Base-by-base conservation (phyloP, 1,140 invertebrate genomes). In the Lordiphosa mommai region DNA sequence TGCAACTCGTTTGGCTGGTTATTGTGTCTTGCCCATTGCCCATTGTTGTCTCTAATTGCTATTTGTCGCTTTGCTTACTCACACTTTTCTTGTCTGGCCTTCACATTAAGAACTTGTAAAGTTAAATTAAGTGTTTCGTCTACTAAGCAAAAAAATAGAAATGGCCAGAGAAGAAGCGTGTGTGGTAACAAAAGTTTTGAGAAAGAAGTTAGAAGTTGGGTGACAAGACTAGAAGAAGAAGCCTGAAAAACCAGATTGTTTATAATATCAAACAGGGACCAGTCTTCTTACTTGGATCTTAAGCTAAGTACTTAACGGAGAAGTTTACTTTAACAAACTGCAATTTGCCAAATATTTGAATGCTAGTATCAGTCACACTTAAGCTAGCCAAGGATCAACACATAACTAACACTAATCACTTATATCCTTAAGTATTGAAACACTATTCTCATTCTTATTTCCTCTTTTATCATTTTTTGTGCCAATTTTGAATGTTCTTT, bases 81-180 rank as follows among this genome's bases (percentile, higher is more conserved):
- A 27, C n/a, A 56, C 61, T 55, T 46, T 40, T 29, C 13, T 53
- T 76, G 76, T 80, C 76, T 80, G 76, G 76, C 61, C 71, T 56
- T 73, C 76, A 80, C 74, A 80, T 80, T 80, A 80, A 80, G 76
- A 82, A 80, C 66, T 80, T 80, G 76, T 82, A 80, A 80, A 80
- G 76, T 80, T 82, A 84, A 80, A 82, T 82, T 82, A 82, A 82
- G 77, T 82, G 76, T 82, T 82, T 67, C 71, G 76, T 59, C 76
- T 71, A 71, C 61, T 82, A 80, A 61, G 74, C 71, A 67, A 20
- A 44, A 67, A 80, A 82, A 71, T 82, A 74, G 47, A 55, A 63
- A 80, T 52, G 49, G 32, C 51, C 69, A 43, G 50, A 44, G 32
- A 50, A 55, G 61, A 56, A 33, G 60, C 61, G 73, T 76, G 77